Base-by-base conservation (phyloP, 2,888 invertebrate genomes). In the Himalopsyche anomala region DNA sequence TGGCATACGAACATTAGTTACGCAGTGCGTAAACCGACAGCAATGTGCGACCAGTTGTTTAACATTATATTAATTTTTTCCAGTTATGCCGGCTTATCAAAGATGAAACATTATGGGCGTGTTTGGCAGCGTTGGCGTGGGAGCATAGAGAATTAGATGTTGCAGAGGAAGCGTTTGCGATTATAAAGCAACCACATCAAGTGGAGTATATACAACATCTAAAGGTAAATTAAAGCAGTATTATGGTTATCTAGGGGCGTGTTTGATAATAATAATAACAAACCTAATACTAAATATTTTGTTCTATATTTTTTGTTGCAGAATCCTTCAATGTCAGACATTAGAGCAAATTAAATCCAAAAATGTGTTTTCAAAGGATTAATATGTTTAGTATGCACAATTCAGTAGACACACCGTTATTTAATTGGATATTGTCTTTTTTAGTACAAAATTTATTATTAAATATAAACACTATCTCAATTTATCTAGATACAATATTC, bases 111-210 rank as follows among this genome's bases (percentile, higher is more conserved):
- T 92, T 99, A 19, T 99, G 99, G 99, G 97, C 98, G 0, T 98
- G 98, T 89, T 93, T 99, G 89, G 99, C 99, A 0, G 98, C 98
- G 0, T 94, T 99, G 91, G 96, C 99, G 0, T 97, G 97, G 86
- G 96, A 97, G 89, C 95, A 96, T 87, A 96, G 96, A 90, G 97
- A 99, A 90, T 91, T 98, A 84, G 95, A 96, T 86, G 96, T 98
- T 8, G 98, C 99, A 19, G 99, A 99, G 92, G 97, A 99, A 90
- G 98, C 99, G 0, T 99, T 98, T 91, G 97, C 98, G 5, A 90
- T 92, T 3, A 93, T 93, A 87, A 91, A 91, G 79, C 92, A 92
- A 87, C 93, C 93, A 85, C 92, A 98, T 90, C 97, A 98, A 94
- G 97, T 98, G 1, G 95, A 95, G 90, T 98, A 97, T 90, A 95